Conservation (phyloP, 1,140 invertebrate species). For the Rhagoletis zephyria region DNA sequence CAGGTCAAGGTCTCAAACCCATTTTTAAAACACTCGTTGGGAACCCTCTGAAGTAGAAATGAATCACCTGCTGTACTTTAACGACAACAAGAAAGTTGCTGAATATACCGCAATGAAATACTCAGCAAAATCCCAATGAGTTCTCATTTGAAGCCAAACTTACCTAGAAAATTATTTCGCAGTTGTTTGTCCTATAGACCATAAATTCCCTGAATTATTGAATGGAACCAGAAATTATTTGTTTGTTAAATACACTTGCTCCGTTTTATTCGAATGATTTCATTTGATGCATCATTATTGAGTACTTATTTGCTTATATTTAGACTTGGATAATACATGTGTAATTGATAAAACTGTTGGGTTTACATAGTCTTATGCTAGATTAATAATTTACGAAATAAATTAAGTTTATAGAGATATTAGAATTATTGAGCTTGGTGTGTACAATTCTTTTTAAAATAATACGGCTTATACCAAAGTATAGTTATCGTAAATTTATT, state of each 20-base stretch:
- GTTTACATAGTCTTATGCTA: background rate
- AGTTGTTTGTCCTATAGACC: background rate
- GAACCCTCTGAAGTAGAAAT: no score
- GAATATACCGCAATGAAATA: no score
- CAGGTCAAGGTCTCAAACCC: no score
- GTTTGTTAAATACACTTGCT: background rate
- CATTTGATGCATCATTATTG: slow-evolving; percentile 41
- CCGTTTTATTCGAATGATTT: slow-evolving; percentile 32
- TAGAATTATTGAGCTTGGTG: background rate
- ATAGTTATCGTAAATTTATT: no score
- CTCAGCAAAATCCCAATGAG: no score
- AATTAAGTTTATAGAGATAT: background rate
- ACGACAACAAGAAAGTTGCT: no score
- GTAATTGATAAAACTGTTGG: background rate
- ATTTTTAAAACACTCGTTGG: no score
- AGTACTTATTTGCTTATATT: slow-evolving; percentile 6
- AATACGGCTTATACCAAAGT: background rate
- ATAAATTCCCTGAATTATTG: background rate
- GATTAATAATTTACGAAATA: background rate
- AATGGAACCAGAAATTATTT: background rate
- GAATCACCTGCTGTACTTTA: no score
- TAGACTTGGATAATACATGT: background rate
- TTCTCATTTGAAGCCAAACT: no score
- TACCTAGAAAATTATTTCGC: no score
- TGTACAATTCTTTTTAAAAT: background rate